A percentile compares a stretch with the other conserved stretches of the same genome.
These are phyloP conservation scores for Cromileptes altivelis DNA, from an alignment of 2,113 vertebrate genomes.

Conservation along the genomic window DNA sequence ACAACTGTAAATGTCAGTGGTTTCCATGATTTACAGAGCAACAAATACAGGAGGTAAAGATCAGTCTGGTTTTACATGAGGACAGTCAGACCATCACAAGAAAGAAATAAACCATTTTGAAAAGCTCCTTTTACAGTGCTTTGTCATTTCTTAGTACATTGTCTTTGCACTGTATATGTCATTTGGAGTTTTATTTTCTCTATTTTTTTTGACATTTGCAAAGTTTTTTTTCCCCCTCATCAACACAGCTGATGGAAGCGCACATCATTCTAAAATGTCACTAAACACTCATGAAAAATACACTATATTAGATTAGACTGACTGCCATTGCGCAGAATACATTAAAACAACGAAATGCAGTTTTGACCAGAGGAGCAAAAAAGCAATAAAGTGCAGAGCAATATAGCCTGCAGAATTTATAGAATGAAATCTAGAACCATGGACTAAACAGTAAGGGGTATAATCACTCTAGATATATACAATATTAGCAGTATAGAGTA, in stretches of 20 bases:
- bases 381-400: too few relatives aligned
- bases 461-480: too few relatives aligned
- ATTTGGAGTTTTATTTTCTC: neutral
- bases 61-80: neutral
- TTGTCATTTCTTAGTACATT: neutral
- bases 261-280: conserved; percentile 12
- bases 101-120: neutral
- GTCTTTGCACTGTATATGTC: neutral
- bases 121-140: neutral
- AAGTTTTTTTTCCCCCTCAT: neutral
- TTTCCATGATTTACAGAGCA: neutral
- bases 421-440: too few relatives aligned
- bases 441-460: too few relatives aligned
- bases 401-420: too few relatives aligned
- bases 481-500: too few relatives aligned
- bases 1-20: conserved; percentile 15
- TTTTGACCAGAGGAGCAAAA: too few relatives aligned
- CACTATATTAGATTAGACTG: too few relatives aligned
- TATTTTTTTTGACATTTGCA: neutral
- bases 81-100: neutral
- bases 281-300: neutral
- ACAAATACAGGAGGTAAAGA: neutral
- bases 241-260: neutral
- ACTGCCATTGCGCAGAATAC: too few relatives aligned
- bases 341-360: too few relatives aligned